Evolutionary conservation across 2,888 invertebrate species (phyloP).

Genomic region (Automeris io): DNA sequence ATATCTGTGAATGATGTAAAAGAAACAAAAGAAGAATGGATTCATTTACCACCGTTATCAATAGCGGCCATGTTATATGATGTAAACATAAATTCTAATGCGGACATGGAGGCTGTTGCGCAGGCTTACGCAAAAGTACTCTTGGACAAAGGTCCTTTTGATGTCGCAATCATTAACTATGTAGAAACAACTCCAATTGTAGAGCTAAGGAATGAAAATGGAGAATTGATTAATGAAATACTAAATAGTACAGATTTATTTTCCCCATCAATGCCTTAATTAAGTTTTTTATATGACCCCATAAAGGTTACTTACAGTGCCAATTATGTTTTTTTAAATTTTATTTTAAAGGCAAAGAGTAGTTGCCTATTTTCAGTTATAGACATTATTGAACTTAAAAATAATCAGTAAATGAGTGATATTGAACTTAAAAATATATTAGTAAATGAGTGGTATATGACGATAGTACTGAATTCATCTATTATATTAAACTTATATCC

Average conservation of each 20-base stretch:
- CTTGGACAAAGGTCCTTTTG: conserved; percentile 47
- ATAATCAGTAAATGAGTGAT: no score
- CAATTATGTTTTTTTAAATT: no score
- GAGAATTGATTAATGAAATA: conserved; percentile 40
- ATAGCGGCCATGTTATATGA: conserved; percentile 66
- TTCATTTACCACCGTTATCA: conserved; percentile 68
- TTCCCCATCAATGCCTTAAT: no score
- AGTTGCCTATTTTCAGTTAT: no score
- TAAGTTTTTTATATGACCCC: no score
- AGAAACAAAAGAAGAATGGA: conserved; percentile 67
- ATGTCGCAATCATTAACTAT: conserved; percentile 37
- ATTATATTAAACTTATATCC: no score
- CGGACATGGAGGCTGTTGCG: conserved; percentile 38
- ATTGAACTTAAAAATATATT: no score
- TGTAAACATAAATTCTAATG: conserved; percentile 40
- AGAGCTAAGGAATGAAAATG: conserved; percentile 40
- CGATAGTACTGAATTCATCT: no score
- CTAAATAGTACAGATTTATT: conserved; percentile 34
- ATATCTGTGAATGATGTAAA: conserved; percentile 61
- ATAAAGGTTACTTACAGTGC: no score
- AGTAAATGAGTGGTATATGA: no score
- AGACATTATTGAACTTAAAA: no score
- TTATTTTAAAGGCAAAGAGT: no score
- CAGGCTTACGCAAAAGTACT: conserved; percentile 40
- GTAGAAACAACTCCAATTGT: conserved; percentile 35